Base-by-base conservation (phyloP, 2,797 vertebrate species). In the Epinephelus coioides region DNA sequence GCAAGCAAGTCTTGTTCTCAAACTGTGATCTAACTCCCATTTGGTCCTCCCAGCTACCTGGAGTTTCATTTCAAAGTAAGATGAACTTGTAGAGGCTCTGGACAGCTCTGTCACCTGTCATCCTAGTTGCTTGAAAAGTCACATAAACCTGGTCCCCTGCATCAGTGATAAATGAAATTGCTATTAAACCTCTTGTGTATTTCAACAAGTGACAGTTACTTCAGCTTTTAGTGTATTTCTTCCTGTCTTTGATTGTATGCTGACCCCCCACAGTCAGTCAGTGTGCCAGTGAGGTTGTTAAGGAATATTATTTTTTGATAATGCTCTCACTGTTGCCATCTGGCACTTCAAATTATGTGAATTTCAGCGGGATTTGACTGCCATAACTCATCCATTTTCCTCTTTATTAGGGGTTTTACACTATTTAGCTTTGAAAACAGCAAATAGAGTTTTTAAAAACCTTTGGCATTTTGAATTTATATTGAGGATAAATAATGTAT, bases 31-130 rank as follows among this genome's bases (percentile, higher is more conserved):
- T 55, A 56, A 55, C 78, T 82, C 73, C 66, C 60, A 62, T 54
- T 51, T 78, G 76, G 43, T 69, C 63, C 30, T 78, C 10, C 19
- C 47, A 78, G 72, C 67, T 71, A 77, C 53, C 27, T 6, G 38
- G 53, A 85, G 19, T 73, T 70, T 51, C 25, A 50, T 84, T 85
- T 83, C 53, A 86, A 89, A 83, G 40, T n/a, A 2, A 51, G 61
- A 61, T 55, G 47, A 86, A 71, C 65, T 75, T 79, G 68, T 75
- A 5, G 17, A 73, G 12, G 10, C 55, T 30, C 23, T 70, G 60
- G 19, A 68, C 50, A 44, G 38, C 51, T 67, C 63, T 3, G 46
- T 64, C 72, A 85, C 59, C 78, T 77, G 46, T 67, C 74, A 70
- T 69, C 60, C 72, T 14, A 44, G 50, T 77, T 27, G 19, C 67